Evolutionary conservation across 2,797 vertebrate species (phyloP).

Genomic region (Thaleichthys pacificus): DNA sequence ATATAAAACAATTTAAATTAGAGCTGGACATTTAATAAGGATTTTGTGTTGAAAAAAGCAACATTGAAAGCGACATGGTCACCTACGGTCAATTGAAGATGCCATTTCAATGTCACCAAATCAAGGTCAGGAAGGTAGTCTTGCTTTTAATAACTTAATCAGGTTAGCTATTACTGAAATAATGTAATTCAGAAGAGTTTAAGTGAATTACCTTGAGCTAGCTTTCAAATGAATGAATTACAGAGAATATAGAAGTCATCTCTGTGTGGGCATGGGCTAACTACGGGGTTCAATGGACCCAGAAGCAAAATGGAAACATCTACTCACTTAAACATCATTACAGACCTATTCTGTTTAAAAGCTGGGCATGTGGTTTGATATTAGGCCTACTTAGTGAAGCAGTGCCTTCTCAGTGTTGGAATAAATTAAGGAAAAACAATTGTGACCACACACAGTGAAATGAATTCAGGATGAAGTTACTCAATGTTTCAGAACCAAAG

Average conservation of each 20-base stretch:
- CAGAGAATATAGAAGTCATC: neutral
- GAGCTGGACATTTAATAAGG: neutral
- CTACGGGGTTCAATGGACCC: slow-evolving; percentile 10
- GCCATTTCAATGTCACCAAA: slow-evolving; percentile 21
- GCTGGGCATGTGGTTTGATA: neutral
- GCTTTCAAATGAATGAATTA: slow-evolving; percentile 20
- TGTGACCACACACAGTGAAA: neutral
- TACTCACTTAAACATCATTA: slow-evolving; percentile 3
- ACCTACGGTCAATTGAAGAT: slow-evolving; percentile 6
- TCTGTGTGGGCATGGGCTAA: neutral
- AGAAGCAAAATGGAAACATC: slow-evolving; percentile 14
- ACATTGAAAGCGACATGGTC: neutral
- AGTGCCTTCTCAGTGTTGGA: neutral
- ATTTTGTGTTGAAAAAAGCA: neutral
- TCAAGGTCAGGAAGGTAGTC: neutral
- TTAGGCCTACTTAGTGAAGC: neutral
- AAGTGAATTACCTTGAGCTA: slow-evolving; percentile 19
- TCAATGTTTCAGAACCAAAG: neutral
- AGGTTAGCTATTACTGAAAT: slow-evolving; percentile 4
- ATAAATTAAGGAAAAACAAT: neutral
- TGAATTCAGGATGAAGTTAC: neutral
- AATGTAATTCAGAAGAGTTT: slow-evolving; percentile 11
- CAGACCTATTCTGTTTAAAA: slow-evolving; percentile 3
- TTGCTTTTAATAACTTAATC: slow-evolving; percentile 10
- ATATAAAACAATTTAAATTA: neutral